Conservation (phyloP, 2,113 vertebrate genomes). For the Oenanthe melanoleuca region DNA sequence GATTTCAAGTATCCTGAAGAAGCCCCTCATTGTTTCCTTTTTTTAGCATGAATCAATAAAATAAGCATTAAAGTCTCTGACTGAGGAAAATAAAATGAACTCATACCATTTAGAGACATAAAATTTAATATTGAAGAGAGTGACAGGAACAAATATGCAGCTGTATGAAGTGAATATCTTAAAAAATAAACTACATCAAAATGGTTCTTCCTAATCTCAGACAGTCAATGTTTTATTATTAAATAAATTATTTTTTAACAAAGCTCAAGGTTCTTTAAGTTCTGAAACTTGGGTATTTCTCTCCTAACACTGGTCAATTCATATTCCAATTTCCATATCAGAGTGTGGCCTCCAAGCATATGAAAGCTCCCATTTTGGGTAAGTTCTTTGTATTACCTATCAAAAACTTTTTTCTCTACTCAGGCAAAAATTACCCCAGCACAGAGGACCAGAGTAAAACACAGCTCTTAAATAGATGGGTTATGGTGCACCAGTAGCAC, state of each 20-base stretch:
- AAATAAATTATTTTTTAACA: slow-evolving; percentile 1
- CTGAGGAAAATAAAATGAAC: slow-evolving; percentile 56
- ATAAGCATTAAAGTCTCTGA: slow-evolving; percentile 57
- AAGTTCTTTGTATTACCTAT: not conserved
- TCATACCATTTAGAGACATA: slow-evolving; percentile 38
- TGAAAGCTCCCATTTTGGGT: not conserved
- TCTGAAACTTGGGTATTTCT: not conserved
- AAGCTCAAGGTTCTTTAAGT: not conserved
- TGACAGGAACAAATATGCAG: slow-evolving; percentile 38
- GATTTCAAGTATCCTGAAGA: slow-evolving; percentile 60
- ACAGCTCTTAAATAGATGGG: not conserved
- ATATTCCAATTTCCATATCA: not conserved
- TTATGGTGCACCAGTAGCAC: not conserved
- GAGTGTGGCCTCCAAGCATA: not conserved
- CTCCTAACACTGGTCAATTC: not conserved
- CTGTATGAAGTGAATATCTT: not conserved
- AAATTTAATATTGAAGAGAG: slow-evolving; percentile 38
- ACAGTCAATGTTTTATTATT: not conserved
- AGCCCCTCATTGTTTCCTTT: slow-evolving; percentile 26
- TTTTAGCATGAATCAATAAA: slow-evolving; percentile 61
- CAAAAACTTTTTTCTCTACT: not conserved
- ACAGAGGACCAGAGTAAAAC: not conserved
- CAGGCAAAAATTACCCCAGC: not conserved
- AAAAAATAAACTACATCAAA: slow-evolving; percentile 22
- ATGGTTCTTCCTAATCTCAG: not conserved